Percentiles rank a stretch among this genome's conserved stretches.
Conservation (phyloP, 2,113 vertebrate genomes). For the Oostethus manadensis region DNA sequence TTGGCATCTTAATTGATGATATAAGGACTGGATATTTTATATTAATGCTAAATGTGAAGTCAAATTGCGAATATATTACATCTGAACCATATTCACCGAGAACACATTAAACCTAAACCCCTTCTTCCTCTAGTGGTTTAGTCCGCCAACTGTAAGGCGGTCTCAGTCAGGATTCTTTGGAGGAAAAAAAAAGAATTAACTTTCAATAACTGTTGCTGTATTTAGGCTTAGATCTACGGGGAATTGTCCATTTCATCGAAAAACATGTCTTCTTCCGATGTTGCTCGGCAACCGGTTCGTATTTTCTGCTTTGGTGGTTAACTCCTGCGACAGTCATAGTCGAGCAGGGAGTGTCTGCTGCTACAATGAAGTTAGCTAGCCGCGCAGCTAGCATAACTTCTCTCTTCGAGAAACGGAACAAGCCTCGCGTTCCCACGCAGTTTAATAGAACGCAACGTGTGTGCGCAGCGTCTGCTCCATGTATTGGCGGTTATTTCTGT, state of each 20-base stretch:
- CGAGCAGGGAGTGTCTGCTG: constrained; percentile 60
- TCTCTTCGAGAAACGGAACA: background rate
- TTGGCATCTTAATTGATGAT: background rate
- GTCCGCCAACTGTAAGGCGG: constrained; percentile 39
- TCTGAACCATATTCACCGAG: background rate
- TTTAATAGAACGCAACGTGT: background rate
- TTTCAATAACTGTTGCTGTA: constrained; percentile 4
- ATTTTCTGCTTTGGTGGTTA: constrained; percentile 4
- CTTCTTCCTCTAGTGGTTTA: constrained; percentile 23
- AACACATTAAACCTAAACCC: background rate
- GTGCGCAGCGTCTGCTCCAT: no score
- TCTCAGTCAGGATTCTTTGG: background rate
- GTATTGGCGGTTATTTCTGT: background rate
- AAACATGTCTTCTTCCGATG: constrained; percentile 69
- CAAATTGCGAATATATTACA: background rate
- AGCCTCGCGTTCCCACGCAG: background rate
- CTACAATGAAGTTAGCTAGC: constrained; percentile 41
- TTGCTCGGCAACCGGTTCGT: constrained; percentile 69
- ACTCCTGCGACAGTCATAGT: constrained; percentile 23
- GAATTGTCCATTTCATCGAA: background rate
- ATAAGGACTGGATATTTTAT: no score
- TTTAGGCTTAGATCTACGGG: background rate
- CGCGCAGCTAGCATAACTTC: constrained; percentile 13
- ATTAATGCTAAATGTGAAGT: background rate
- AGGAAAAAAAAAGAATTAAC: constrained; percentile 6